Base-by-base conservation (phyloP, 2,113 vertebrate species). In the Puma concolor region DNA sequence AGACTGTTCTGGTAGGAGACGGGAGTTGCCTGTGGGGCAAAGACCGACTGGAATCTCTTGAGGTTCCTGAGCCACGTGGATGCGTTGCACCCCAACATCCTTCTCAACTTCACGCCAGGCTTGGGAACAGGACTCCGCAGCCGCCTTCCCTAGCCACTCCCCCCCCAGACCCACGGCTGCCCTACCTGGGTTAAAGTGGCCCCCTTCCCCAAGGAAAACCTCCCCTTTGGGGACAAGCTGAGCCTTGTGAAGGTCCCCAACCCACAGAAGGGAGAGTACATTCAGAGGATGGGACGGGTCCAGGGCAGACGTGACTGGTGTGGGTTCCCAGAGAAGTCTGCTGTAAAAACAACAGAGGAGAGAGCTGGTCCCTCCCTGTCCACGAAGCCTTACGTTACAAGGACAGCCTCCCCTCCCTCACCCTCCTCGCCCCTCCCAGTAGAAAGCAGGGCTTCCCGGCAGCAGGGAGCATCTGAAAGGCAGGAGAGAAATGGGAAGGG, bases 401-500 rank as follows among this genome's bases (percentile, higher is more conserved):
- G 44, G 38, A 60, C n/a, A 41, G 79, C 44, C 3, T 50, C 12
- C 69, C 23, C 41, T 31, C 72, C 6, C n/a, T 13, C 13, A n/a
- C 0, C 38, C 38, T 3, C 48, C 27, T 50, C 27, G 12, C 16
- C 23, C 41, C 57, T 4, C 44, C 17, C 0, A 50, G 27, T 7
- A 63, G 48, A 33, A 38, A 15, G 44, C 41, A 50, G 79, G 67
- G 63, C 11, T 72, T 25, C 54, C 91, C 64, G 23, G 41, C 25
- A 67, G 36, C 80, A 95, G 50, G 57, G 31, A 64, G 63, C 72
- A 11, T 4, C 3, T 9, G 17, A 29, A 38, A 74, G 87, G 87
- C 57, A 52, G 44, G 23, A 50, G 44, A 60, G 54, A 69, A 83
- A 33, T 0, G 0, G 67, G 38, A 64, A 72, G 60, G 52, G 29